Evolutionary conservation across 2,888 invertebrate genomes (phyloP), one percentile per base, ranked within the genome.

Genomic region (Drosophila anceps): DNA sequence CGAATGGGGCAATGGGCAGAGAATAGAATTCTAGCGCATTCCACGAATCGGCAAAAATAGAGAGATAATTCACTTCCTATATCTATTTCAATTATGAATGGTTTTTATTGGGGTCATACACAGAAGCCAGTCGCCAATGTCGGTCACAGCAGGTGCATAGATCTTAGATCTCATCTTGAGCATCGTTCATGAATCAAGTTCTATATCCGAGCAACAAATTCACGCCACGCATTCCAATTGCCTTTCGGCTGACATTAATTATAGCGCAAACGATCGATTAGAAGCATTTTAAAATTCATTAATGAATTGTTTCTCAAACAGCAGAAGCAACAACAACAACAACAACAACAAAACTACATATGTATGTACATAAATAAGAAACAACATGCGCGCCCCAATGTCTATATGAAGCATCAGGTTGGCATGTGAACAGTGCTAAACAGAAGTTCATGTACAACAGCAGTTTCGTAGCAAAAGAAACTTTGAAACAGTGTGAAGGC

Each of bases 241-340:
- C 82, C 74, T 37, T 62, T 66, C 18, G 66, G 57, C 76, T 86
- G 86, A 88, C 86, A 88, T 86, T 88, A 86, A 86, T 86, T 86
- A 86, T 85, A 82, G 86, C 81, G 84, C 74, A 86, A 86, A 86
- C 86, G 86, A 86, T 86, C 88, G 86, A 86, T 88, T 90, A 90
- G 84, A 79, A 79, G 82, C 86, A 84, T 88, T 88, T 81, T 86
- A 74, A 83, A 86, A 90, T 82, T 88, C 88, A 88, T 90, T 88
- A 90, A 90, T 88, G 86, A 90, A 88, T 88, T 83, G 88, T 77
- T 88, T 80, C 88, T 76, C 76, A 88, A 88, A 88, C 84, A 90
- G 70, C 64, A 62, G 57, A 50, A 59, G 53, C 55, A 69, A 61
- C 44, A 80, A 66, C 46, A 69, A 58, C 39, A 74, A 53, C 63